Base-by-base conservation (phyloP, 2,888 invertebrate species). In the Calliphora vomitoria region DNA sequence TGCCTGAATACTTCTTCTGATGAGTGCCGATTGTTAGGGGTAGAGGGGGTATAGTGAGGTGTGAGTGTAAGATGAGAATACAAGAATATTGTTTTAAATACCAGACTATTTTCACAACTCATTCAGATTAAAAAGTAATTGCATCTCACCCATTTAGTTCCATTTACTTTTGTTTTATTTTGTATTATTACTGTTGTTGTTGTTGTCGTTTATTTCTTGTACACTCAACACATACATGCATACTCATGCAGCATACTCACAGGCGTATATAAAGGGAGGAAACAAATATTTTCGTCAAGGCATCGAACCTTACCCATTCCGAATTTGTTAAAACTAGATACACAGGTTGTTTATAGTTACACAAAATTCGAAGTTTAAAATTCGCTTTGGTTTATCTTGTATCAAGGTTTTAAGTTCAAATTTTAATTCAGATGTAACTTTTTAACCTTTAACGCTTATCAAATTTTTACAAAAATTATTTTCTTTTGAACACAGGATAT, bases 71-170 rank as follows among this genome's bases (percentile, higher is more conserved):
- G 50, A 71, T 25, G 76, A 75, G 41, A 75, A 71, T 62, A 58
- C 74, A 79, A 75, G 84, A 84, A 85, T 82, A 87, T 87, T 87
- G 87, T 87, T 85, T 87, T 82, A 85, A 87, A 82, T 87, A 75
- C 79, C 87, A 87, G 69, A 79, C 85, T 85, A 85, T 87, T 87
- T 87, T 85, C 85, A 87, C 85, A 87, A 85, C 75, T 87, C 87
- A 85, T 87, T 79, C 82, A 87, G 85, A 87, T 85, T 87, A 82
- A 87, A 85, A 87, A 85, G 82, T 87, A 87, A 87, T 87, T 87
- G 85, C 82, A 85, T 82, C 82, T 85, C 87, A 75, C 64, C 79
- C 87, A 85, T 85, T 87, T 85, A 79, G 68, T 82, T 82, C 10
- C 75, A 78, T 82, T 87, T 82, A 78, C 68, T 76, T 74, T 71